Conservation (phyloP, 2,888 invertebrate genomes). For the Crossocerus cetratus region DNA sequence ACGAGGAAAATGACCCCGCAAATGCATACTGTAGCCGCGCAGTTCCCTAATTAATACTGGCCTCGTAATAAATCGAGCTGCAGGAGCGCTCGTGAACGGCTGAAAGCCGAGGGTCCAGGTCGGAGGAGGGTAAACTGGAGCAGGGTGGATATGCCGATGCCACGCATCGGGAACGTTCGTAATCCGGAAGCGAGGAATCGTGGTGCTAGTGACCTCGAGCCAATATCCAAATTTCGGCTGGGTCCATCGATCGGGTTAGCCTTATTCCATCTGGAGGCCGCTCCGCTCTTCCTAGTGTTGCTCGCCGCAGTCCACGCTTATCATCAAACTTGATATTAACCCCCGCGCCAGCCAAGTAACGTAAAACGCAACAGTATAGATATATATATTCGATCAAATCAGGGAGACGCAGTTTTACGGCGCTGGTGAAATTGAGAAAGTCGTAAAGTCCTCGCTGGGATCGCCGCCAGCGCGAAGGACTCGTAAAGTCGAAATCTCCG, state of each 20-base stretch:
- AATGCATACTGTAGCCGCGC: not conserved
- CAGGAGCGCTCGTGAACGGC: constrained; percentile 37
- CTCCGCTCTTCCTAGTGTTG: not conserved
- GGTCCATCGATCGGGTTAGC: not conserved
- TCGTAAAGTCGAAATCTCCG: constrained; percentile 47
- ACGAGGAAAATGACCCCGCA: constrained; percentile 1
- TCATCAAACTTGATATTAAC: not conserved
- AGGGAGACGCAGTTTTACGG: constrained; percentile 27
- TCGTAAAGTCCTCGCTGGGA: constrained; percentile 38
- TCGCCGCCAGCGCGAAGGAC: no score
- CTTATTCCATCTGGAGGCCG: not conserved
- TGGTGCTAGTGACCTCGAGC: constrained; percentile 18
- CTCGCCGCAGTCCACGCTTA: not conserved
- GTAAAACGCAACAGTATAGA: constrained; percentile 1
- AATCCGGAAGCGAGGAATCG: constrained; percentile 50
- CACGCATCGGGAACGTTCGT: constrained; percentile 30
- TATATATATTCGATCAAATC: constrained; percentile 4
- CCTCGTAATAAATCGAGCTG: constrained; percentile 38
- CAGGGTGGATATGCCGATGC: constrained; percentile 22
- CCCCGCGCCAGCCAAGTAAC: not conserved
- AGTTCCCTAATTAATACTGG: constrained; percentile 21
- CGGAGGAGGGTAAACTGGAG: constrained; percentile 44
- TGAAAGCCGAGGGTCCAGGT: constrained; percentile 31
- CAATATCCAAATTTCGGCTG: constrained; percentile 31
- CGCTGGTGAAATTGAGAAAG: constrained; percentile 45